Evolutionary conservation across 2,888 invertebrate genomes (phyloP).

Genomic region (Sacculina carcini): DNA sequence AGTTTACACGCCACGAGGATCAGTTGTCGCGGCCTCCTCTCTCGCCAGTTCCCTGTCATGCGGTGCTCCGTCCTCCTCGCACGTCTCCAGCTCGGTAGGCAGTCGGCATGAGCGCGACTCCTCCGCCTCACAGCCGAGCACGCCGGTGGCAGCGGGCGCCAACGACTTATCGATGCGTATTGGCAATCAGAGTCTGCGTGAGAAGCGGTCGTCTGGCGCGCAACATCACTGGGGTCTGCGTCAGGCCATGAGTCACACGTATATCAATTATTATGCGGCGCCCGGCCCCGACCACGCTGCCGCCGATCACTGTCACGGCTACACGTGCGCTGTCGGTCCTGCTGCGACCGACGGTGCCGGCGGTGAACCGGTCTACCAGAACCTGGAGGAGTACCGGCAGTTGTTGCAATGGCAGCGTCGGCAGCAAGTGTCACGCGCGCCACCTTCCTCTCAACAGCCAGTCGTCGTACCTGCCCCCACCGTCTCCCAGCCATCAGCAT

Average conservation of each 20-base stretch:
- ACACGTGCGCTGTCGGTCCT: constrained; percentile 10
- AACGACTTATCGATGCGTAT: background rate
- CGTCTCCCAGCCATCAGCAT: too few relatives aligned
- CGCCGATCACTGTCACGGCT: background rate
- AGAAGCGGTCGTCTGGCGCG: background rate
- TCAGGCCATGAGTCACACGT: constrained; percentile 25
- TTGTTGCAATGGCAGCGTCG: constrained; percentile 10
- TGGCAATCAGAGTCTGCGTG: background rate
- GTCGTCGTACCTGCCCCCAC: too few relatives aligned
- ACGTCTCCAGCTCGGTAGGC: too few relatives aligned
- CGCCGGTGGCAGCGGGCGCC: background rate
- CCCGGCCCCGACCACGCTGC: background rate
- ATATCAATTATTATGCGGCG: constrained; percentile 28
- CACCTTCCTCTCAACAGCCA: too few relatives aligned
- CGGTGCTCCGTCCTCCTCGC: too few relatives aligned
- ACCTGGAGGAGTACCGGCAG: constrained; percentile 10
- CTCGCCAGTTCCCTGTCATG: too few relatives aligned
- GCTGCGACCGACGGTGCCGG: background rate
- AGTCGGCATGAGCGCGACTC: too few relatives aligned
- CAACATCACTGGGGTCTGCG: background rate
- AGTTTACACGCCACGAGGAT: background rate
- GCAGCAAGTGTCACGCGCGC: too few relatives aligned
- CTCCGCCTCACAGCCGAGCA: background rate
- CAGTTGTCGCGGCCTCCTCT: background rate
- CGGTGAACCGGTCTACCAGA: constrained; percentile 9